These are phyloP conservation scores for Tupaia chinensis DNA, from an alignment of 2,113 vertebrate species.

Conservation along the genomic window DNA sequence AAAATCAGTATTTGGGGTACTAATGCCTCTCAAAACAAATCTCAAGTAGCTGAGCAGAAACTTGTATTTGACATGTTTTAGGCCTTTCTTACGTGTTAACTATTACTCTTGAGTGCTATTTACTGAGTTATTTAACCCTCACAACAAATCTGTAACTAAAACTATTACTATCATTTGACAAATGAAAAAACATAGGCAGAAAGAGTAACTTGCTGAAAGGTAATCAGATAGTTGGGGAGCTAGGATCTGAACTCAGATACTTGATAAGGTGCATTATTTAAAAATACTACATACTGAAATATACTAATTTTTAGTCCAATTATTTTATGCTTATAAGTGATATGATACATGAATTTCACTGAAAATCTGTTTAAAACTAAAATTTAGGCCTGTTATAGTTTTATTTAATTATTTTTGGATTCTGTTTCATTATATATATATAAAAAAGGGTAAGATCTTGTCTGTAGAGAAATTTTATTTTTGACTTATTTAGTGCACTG, in stretches of 20 bases:
- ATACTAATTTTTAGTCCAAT: neutral
- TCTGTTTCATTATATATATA: neutral
- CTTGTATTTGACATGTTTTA: neutral
- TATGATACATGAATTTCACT: neutral
- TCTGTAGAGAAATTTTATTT: neutral
- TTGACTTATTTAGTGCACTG: neutral
- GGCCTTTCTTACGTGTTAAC: neutral
- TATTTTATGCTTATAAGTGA: neutral
- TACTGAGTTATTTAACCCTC: slow-evolving; percentile 1
- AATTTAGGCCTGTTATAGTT: neutral
- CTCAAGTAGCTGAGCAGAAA: neutral
- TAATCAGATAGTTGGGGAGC: neutral
- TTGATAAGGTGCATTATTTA: neutral
- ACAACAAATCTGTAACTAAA: neutral
- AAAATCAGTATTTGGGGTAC: neutral
- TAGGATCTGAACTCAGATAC: neutral
- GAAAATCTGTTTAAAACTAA: neutral
- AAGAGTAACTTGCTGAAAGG: neutral
- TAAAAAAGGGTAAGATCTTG: neutral
- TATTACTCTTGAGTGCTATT: neutral
- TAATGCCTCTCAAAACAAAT: neutral
- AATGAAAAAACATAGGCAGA: slow-evolving; percentile 7
- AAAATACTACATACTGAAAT: neutral
- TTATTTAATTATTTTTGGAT: neutral
- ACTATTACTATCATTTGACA: neutral